Percentiles rank a stretch among this genome's conserved stretches.
phyloP scores from a whole-genome alignment of 2,888 invertebrate genomes.

The Cantharis rufa region DNA sequence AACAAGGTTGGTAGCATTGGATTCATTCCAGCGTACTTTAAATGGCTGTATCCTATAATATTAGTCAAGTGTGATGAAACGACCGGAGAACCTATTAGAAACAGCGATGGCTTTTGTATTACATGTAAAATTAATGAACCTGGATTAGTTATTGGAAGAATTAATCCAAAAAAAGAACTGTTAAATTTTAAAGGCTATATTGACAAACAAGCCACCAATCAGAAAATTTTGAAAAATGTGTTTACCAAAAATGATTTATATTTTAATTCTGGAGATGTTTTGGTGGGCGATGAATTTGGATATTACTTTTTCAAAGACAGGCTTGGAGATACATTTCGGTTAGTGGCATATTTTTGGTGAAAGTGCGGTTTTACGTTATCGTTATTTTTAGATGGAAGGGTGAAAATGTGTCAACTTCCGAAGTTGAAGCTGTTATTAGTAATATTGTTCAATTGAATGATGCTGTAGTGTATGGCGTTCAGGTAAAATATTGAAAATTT shows the following conservation, averaged over 20 bases:
- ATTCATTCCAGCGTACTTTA: slow-evolving; percentile 73
- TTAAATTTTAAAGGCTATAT: slow-evolving; percentile 74
- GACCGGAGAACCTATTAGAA: slow-evolving; percentile 74
- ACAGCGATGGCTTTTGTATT: slow-evolving; percentile 73
- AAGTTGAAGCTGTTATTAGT: slow-evolving; percentile 89
- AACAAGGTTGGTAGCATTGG: slow-evolving; percentile 90
- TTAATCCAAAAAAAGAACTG: slow-evolving; percentile 58
- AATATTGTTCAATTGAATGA: slow-evolving; percentile 71
- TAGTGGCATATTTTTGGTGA: slow-evolving; percentile 15
- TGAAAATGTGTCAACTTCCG: slow-evolving; percentile 95
- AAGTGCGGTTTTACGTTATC: too few relatives aligned
- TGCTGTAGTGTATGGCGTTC: slow-evolving; percentile 89
- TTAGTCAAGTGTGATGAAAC: slow-evolving; percentile 69
- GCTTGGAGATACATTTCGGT: slow-evolving; percentile 79
- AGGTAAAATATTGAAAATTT: slow-evolving; percentile 61
- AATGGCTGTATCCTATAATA: slow-evolving; percentile 66
- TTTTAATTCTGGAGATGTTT: slow-evolving; percentile 89
- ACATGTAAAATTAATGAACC: slow-evolving; percentile 81
- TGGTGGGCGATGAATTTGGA: slow-evolving; percentile 89
- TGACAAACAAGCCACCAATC: slow-evolving; percentile 67
- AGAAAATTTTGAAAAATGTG: slow-evolving; percentile 73
- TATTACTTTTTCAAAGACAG: slow-evolving; percentile 93
- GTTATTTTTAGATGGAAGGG: slow-evolving; percentile 74
- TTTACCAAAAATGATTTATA: slow-evolving; percentile 84
- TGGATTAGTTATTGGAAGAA: slow-evolving; percentile 82